Percentiles rank a stretch among this genome's conserved stretches.
phyloP scores from a whole-genome alignment of 2,113 vertebrate genomes.

The Crotalus horridus region DNA sequence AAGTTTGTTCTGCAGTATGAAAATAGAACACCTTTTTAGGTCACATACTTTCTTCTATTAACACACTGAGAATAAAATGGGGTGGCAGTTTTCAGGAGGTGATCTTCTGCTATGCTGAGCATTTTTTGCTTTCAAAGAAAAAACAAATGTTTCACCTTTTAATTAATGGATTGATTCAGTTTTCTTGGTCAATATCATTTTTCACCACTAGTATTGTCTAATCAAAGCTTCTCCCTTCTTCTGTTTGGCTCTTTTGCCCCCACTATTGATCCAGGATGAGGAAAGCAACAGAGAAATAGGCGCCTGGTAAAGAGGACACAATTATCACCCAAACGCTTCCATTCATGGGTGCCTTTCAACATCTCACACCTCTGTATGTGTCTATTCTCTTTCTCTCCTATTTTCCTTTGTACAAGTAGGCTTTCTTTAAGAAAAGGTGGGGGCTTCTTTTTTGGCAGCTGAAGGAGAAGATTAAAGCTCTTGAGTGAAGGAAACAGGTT shows the following conservation, averaged over 20 bases:
- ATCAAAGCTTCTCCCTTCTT: conserved; percentile 69
- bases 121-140: conserved; percentile 45
- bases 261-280: conserved; percentile 64
- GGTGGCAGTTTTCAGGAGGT: conserved; percentile 23
- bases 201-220: conserved; percentile 66
- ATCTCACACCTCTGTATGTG: conserved; percentile 38
- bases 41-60: conserved; percentile 35
- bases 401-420: conserved; percentile 59
- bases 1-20: neutral
- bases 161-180: conserved; percentile 62
- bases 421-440: conserved; percentile 61
- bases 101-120: conserved; percentile 50
- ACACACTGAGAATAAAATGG: conserved; percentile 34
- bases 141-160: conserved; percentile 65
- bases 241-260: conserved; percentile 56
- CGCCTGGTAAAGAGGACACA: conserved; percentile 67
- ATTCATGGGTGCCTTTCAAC: conserved; percentile 68
- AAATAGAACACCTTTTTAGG: conserved; percentile 52
- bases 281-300: conserved; percentile 45
- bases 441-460: conserved; percentile 55
- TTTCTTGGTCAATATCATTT: conserved; percentile 62
- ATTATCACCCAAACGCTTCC: conserved; percentile 72
- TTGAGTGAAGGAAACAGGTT: conserved; percentile 60
- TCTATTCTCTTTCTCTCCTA: conserved; percentile 41
- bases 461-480: conserved; percentile 67